Evolutionary conservation across 1,140 invertebrate genomes (phyloP).

Genomic region (Trinorchestia longiramus): DNA sequence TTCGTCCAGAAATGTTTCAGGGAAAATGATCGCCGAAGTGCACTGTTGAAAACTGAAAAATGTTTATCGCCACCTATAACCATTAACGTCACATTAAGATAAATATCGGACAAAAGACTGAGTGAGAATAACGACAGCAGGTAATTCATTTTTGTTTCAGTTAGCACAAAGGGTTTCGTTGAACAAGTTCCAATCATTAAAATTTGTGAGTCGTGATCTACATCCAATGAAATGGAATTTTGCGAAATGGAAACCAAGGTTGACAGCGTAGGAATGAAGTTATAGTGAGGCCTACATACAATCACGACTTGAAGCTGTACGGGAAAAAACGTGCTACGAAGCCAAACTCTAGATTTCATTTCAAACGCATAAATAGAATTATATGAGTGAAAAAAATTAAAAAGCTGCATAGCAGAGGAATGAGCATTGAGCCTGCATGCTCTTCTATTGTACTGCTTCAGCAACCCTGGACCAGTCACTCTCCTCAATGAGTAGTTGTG

Average conservation of each 20-base stretch:
- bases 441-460: background rate
- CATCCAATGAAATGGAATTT: no score
- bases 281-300: no score
- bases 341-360: background rate
- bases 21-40: background rate
- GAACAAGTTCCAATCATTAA: background rate
- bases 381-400: background rate
- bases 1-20: background rate
- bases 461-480: background rate
- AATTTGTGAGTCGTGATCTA: no score
- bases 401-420: background rate
- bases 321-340: background rate
- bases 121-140: background rate
- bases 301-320: no score
- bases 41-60: background rate
- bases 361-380: background rate
- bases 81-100: background rate
- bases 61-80: background rate
- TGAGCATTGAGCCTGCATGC: background rate
- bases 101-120: background rate
- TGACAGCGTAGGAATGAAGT: no score
- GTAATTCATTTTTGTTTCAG: background rate
- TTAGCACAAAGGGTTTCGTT: background rate
- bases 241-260: no score
- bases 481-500: slow-evolving; percentile 10